phyloP scores from a whole-genome alignment of 2,797 vertebrate species.

The Selene dorsalis region DNA sequence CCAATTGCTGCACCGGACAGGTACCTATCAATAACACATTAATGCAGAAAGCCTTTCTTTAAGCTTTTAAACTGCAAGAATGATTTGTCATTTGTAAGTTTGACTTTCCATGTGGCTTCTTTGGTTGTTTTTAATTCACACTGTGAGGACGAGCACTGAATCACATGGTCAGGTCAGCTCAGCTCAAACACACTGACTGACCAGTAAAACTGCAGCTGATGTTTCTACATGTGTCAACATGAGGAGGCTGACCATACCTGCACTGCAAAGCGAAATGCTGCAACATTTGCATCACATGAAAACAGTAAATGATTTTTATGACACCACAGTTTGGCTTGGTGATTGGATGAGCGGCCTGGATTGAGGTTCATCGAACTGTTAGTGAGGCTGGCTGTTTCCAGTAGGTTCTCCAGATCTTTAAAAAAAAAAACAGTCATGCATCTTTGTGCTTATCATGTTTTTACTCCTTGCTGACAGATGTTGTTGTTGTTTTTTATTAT shows the following conservation, averaged over 20 bases:
- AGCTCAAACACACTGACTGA: conserved; percentile 9
- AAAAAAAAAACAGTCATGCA: conserved; percentile 37
- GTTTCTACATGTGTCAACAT: background rate
- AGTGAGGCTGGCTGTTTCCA: conserved; percentile 1
- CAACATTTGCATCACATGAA: conserved; percentile 41
- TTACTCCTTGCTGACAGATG: conserved; percentile 45
- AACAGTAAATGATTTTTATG: conserved; percentile 30
- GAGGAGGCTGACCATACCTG: conserved; percentile 11
- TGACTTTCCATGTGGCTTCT: background rate
- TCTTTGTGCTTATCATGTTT: conserved; percentile 31
- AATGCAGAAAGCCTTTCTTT: background rate
- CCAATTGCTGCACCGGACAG: background rate
- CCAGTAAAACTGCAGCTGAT: background rate
- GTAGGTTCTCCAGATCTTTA: conserved; percentile 20
- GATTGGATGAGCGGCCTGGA: conserved; percentile 33
- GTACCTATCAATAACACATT: background rate
- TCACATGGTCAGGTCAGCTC: conserved; percentile 16
- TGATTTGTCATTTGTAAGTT: background rate
- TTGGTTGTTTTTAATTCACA: background rate
- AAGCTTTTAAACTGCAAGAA: background rate
- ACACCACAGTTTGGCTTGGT: conserved; percentile 27
- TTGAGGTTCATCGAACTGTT: too few relatives aligned
- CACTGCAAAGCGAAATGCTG: conserved; percentile 46
- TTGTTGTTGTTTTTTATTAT: conserved; percentile 8
- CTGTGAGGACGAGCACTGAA: background rate